Evolutionary conservation across 2,888 invertebrate genomes (phyloP), one percentile per base, ranked within the genome.

Genomic region (Pandemis corylana): DNA sequence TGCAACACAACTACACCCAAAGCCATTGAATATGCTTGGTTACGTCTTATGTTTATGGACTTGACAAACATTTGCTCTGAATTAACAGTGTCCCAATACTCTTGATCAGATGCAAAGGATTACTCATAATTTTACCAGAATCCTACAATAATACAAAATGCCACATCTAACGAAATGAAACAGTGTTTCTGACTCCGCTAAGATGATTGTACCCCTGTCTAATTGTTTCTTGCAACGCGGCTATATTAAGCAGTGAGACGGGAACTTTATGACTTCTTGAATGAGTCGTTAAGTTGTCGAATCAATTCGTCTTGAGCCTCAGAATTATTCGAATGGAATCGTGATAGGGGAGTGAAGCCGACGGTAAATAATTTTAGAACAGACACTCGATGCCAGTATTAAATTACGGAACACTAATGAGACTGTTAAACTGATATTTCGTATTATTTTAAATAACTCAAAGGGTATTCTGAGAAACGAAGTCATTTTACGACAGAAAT

Each of bases 141-240:
- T 41, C 1, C 10, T 10, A 6, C 42, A 63, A 28, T 51, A 68
- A 20, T 64, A 53, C 67, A 59, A 78, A 66, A 78, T 85, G 77
- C 86, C 90, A 76, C 77, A 87, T 93, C 91, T 85, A 78, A 36
- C 36, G 12, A 82, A 69, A 71, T 20, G 36, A 46, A 7, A 44
- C n/a, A 68, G 13, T 56, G 74, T 82, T 85, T 76, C 10, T 49
- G 78, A 76, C 80, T 87, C 81, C 76, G 61, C 73, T 78, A 76
- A 77, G 88, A 91, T 89, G 91, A 90, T 89, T 91, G 90, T 90
- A 87, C 89, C 89, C 87, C 90, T 89, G 92, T 93, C 91, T 94
- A 93, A 94, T 94, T 94, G 94, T 94, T 93, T 93, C 94, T 94
- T 91, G 92, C 94, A 90, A 90, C 89, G 90, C 89, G 87, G 89